Evolutionary conservation across 2,113 vertebrate genomes (phyloP).

Genomic region (Brachypteracias leptosomus): DNA sequence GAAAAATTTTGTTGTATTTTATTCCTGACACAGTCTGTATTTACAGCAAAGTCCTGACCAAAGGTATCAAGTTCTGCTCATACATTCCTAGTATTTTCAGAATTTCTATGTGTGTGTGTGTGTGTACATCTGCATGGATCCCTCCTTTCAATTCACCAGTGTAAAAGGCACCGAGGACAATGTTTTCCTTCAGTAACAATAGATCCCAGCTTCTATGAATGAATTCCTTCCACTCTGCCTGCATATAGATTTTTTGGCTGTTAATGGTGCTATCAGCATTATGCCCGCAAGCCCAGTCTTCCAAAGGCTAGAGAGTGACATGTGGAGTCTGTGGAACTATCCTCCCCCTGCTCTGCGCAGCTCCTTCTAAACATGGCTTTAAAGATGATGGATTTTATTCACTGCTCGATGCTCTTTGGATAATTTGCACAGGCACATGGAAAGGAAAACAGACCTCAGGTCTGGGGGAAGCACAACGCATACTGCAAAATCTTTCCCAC

Average conservation of each 20-base stretch:
- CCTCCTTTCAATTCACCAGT: neutral
- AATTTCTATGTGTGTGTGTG: neutral
- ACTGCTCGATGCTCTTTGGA: neutral
- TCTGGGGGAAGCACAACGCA: neutral
- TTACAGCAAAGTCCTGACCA: neutral
- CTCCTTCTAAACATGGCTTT: neutral
- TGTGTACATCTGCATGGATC: neutral
- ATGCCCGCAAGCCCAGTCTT: neutral
- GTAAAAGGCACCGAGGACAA: neutral
- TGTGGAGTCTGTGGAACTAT: neutral
- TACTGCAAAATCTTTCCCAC: neutral
- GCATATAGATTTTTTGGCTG: neutral
- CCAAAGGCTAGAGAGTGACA: neutral
- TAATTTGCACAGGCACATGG: neutral
- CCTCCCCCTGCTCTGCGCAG: neutral
- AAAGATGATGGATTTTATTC: neutral
- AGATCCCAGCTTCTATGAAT: slow-evolving; percentile 17
- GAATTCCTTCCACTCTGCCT: neutral
- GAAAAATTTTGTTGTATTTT: neutral
- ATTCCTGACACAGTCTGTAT: neutral
- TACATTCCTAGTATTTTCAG: neutral
- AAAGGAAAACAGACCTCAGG: slow-evolving; percentile 5
- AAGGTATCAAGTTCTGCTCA: neutral
- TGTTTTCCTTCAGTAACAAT: slow-evolving; percentile 17
- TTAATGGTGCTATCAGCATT: neutral